phyloP scores from a whole-genome alignment of 2,888 invertebrate species.

The Lissonota sp. region DNA sequence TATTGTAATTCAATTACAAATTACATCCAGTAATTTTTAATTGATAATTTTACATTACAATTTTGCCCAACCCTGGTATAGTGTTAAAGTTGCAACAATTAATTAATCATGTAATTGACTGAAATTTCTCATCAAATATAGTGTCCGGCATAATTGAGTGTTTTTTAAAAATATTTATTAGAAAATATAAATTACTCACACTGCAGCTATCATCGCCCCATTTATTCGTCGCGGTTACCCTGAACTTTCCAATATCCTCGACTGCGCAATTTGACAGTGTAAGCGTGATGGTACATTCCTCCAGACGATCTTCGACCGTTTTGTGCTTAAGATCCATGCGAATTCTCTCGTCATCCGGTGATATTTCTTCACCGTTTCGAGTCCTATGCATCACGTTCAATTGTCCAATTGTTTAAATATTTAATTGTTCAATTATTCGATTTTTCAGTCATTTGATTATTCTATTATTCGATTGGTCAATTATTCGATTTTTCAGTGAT shows the following conservation, averaged over 20 bases:
- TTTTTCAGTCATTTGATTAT: not conserved
- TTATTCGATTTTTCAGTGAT: not conserved
- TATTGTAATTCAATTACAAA: too few relatives aligned
- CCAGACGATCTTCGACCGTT: conserved; percentile 90
- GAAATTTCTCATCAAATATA: too few relatives aligned
- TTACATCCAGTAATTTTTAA: too few relatives aligned
- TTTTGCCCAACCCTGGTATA: too few relatives aligned
- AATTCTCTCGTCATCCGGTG: conserved; percentile 87
- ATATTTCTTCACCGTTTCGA: conserved; percentile 89
- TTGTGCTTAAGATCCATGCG: conserved; percentile 87
- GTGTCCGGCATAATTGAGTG: too few relatives aligned
- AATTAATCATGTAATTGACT: too few relatives aligned
- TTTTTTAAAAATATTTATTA: too few relatives aligned
- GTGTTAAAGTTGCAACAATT: too few relatives aligned
- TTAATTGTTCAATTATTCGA: too few relatives aligned
- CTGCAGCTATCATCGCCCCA: conserved; percentile 91
- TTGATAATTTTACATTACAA: too few relatives aligned
- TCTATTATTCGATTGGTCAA: not conserved
- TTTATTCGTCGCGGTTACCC: conserved; percentile 91
- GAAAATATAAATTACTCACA: conserved; percentile 80
- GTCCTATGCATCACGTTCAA: conserved; percentile 83
- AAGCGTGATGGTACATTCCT: conserved; percentile 92
- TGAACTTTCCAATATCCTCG: conserved; percentile 93
- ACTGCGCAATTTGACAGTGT: conserved; percentile 89
- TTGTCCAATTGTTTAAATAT: not conserved